Base-by-base conservation (phyloP, 2,888 invertebrate species). In the Caenorhabditis imperialis region DNA sequence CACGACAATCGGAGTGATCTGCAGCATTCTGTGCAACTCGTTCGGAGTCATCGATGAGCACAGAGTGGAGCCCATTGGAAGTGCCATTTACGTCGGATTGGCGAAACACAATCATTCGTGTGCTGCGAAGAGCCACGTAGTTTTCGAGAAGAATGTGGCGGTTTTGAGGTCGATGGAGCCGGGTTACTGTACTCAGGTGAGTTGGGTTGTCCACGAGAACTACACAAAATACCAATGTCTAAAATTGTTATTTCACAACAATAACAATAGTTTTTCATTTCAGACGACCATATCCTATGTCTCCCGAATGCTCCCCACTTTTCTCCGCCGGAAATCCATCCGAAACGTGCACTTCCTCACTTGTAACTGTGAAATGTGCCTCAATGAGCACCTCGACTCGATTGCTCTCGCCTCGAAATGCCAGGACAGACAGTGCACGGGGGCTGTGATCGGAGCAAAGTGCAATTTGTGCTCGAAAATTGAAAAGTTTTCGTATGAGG, bases 81-180 rank as follows among this genome's bases (percentile, higher is more conserved):
- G 23, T 38, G 73, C 53, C 8, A 1, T 73, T n/a, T 73, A 61
- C 23, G 18, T 73, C 14, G 67, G 65, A 22, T 10, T 73, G 2
- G 42, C 73, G 8, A 73, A 67, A 14, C 73, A 73, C 23, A 73
- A 73, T 44, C 73, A 73, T 30, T 38, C 65, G 12, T 73, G 73
- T 27, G 42, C 60, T 10, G 65, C 73, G 18, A 57, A 42, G 5
- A 37, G 38, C 7, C 67, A 67, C 23, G 60, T 73, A 0, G 65
- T 73, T 14, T 73, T 67, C 23, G 60, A 67, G 0, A 16, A 22
- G 14, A 61, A 45, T 45, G 47, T 54, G 22, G 73, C 44, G 0
- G n/a, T 73, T 10, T 40, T 73, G 12, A 10, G 65, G 6, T n/a
- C 55, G 10, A n/a, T 25, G 8, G 16, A 45, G 8, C 23, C 33